Conservation (phyloP, 37 sponge, comb jelly and placozoan species). For the Oopsacas minuta region DNA sequence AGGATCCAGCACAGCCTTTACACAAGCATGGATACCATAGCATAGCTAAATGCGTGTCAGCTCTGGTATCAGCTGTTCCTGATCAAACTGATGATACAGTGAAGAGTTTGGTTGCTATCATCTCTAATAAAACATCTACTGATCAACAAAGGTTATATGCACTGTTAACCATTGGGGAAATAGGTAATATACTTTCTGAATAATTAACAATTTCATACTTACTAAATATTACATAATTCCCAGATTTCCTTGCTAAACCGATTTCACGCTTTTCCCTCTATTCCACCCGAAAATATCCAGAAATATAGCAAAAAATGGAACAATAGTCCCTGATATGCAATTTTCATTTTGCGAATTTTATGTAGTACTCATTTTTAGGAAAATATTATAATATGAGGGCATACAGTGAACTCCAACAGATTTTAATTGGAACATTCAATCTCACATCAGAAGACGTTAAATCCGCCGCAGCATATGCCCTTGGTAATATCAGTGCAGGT, state of each 20-base stretch:
- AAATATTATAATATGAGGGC: constrained; percentile 42
- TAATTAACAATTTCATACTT: neutral
- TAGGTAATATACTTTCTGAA: constrained; percentile 40
- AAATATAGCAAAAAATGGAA: too few relatives aligned
- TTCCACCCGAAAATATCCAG: too few relatives aligned
- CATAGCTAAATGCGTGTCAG: constrained; percentile 70
- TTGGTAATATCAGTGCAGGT: constrained; percentile 81
- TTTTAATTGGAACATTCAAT: constrained; percentile 59
- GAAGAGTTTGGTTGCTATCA: constrained; percentile 26
- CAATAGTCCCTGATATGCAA: too few relatives aligned
- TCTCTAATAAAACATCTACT: constrained; percentile 29
- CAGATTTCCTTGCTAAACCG: too few relatives aligned
- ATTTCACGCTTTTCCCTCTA: too few relatives aligned
- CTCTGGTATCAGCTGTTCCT: constrained; percentile 43
- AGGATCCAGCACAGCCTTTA: neutral
- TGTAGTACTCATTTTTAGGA: neutral
- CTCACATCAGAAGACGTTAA: constrained; percentile 83
- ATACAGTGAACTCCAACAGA: constrained; percentile 38
- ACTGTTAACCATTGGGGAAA: constrained; percentile 82
- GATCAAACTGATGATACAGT: constrained; percentile 34
- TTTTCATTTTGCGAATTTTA: too few relatives aligned
- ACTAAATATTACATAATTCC: neutral
- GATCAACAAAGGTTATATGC: constrained; percentile 58
- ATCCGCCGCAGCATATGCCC: constrained; percentile 79
- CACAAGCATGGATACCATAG: constrained; percentile 63